These are phyloP conservation scores for Prosapia bicincta DNA, from an alignment of 2,888 invertebrate species.

Conservation along the genomic window DNA sequence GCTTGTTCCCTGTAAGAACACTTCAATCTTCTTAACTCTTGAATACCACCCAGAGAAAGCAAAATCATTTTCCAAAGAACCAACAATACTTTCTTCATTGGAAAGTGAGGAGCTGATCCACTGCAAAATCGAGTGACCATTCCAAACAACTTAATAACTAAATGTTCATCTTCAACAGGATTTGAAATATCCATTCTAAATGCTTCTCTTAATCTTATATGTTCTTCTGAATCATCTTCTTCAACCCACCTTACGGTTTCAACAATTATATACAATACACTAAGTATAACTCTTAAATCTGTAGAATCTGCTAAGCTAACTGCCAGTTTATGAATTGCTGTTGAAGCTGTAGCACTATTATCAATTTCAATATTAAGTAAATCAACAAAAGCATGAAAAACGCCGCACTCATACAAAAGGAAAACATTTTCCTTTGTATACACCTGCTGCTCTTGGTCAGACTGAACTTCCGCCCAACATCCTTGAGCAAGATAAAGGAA, in stretches of 20 bases:
- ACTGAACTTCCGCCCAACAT: conserved; percentile 91
- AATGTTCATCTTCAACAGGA: conserved; percentile 70
- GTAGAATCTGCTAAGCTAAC: conserved; percentile 87
- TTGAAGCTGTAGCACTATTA: conserved; percentile 64
- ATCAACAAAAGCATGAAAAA: conserved; percentile 87
- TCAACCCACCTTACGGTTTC: conserved; percentile 77
- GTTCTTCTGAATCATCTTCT: conserved; percentile 48
- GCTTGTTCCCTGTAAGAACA: conserved; percentile 42
- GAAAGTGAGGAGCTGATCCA: conserved; percentile 94
- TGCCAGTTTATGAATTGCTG: conserved; percentile 70
- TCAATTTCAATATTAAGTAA: conserved; percentile 94
- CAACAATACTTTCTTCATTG: conserved; percentile 96
- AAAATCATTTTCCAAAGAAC: conserved; percentile 94
- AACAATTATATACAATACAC: conserved; percentile 91
- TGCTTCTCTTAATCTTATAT: conserved; percentile 53
- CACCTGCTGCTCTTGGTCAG: conserved; percentile 83
- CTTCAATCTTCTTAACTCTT: conserved; percentile 75
- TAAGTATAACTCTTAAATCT: conserved; percentile 87
- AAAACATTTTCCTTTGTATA: conserved; percentile 83
- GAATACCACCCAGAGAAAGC: conserved; percentile 88
- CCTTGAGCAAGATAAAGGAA: conserved; percentile 95
- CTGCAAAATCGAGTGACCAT: conserved; percentile 98
- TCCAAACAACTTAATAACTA: conserved; percentile 84
- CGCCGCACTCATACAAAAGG: conserved; percentile 83
- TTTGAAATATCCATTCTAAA: conserved; percentile 55